phyloP scores from a whole-genome alignment of 2,113 vertebrate species.

The Pandion haliaetus region DNA sequence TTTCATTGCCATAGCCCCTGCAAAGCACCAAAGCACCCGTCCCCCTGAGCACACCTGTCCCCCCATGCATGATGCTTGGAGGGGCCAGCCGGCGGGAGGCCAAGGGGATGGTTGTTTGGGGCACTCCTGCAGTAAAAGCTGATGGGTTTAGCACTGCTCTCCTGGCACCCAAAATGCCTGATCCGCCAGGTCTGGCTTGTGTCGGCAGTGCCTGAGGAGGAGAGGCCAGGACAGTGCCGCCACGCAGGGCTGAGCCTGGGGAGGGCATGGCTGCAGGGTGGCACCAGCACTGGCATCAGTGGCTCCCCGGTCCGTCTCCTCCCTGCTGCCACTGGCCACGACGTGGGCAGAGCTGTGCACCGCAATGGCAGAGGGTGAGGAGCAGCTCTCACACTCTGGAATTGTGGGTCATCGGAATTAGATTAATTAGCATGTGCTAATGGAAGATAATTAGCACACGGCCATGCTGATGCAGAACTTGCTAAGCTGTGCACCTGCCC shows the following conservation, averaged over 20 bases:
- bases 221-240: not conserved
- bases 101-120: not conserved
- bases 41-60: rapidly evolving
- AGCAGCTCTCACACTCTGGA: slow-evolving; percentile 58
- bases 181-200: not conserved
- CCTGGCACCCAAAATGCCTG: not conserved
- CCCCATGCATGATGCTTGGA: not conserved
- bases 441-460: slow-evolving; percentile 21
- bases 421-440: slow-evolving; percentile 43
- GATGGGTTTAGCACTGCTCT: not conserved
- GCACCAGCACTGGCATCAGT: not conserved
- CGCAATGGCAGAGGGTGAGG: not conserved
- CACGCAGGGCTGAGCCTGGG: not conserved
- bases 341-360: not conserved
- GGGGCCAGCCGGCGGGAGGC: not conserved
- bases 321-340: not conserved
- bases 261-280: not conserved
- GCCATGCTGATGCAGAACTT: slow-evolving; percentile 27
- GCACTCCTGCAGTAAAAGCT: not conserved
- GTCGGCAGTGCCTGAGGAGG: not conserved
- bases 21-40: rapidly evolving
- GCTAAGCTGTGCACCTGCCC: not conserved
- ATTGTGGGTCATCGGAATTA: slow-evolving; percentile 42
- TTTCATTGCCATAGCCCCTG: not conserved
- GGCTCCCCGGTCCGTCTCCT: not conserved